phyloP scores from a whole-genome alignment of 2,888 invertebrate genomes.

The Drosophila hamatofila region DNA sequence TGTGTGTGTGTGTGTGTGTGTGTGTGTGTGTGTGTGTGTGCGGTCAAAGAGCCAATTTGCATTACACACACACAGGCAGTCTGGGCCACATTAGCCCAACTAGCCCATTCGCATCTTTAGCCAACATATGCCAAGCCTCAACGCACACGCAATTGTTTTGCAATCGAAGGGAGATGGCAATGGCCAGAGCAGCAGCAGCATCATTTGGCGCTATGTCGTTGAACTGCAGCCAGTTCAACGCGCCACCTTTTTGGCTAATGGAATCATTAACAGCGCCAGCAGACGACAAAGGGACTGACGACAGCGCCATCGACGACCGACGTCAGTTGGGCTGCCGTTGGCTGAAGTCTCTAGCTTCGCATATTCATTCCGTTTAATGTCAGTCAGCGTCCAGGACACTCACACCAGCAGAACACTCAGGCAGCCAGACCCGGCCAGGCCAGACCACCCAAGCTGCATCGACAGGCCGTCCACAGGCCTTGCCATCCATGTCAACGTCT shows the following conservation, averaged over 20 bases:
- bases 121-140: slow-evolving; percentile 3
- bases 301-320: slow-evolving; percentile 13
- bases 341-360: neutral
- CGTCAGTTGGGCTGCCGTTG: slow-evolving; percentile 10
- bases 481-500: slow-evolving; percentile 45
- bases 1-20: slow-evolving; percentile 27
- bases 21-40: slow-evolving; percentile 29
- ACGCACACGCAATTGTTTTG: slow-evolving; percentile 22
- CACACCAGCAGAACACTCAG: neutral
- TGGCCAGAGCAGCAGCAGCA: slow-evolving; percentile 1
- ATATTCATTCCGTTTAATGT: slow-evolving; percentile 51
- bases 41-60: slow-evolving; percentile 46
- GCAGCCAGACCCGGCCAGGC: neutral
- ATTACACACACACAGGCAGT: slow-evolving; percentile 37
- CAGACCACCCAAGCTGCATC: slow-evolving; percentile 9
- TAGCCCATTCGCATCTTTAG: slow-evolving; percentile 26
- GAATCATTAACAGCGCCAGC: slow-evolving; percentile 65
- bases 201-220: slow-evolving; percentile 55
- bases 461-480: slow-evolving; percentile 1
- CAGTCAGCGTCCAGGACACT: slow-evolving; percentile 38
- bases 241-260: slow-evolving; percentile 73
- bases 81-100: slow-evolving; percentile 21
- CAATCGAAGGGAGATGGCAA: slow-evolving; percentile 9
- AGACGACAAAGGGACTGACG: slow-evolving; percentile 25
- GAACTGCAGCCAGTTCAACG: slow-evolving; percentile 70